These are phyloP conservation scores for Agrilus mali DNA, from an alignment of 2,888 invertebrate genomes.

Conservation along the genomic window DNA sequence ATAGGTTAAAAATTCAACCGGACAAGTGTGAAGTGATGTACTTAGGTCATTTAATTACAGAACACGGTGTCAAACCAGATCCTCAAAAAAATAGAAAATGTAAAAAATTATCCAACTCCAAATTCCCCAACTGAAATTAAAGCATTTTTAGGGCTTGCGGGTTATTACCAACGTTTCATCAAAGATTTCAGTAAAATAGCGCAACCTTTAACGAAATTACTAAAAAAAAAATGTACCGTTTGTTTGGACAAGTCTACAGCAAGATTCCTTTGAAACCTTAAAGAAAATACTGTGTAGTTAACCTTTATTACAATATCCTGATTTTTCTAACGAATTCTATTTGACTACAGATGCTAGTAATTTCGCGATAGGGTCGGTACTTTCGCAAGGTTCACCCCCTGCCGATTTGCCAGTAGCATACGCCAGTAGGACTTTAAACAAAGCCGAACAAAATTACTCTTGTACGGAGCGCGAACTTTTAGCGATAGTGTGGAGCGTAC, in stretches of 20 bases:
- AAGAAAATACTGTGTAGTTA: too few relatives aligned
- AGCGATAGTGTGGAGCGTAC: too few relatives aligned
- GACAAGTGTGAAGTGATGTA: constrained; percentile 17
- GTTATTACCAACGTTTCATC: constrained; percentile 29
- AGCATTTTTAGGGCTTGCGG: constrained; percentile 24
- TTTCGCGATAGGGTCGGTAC: too few relatives aligned
- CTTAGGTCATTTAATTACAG: constrained; percentile 21
- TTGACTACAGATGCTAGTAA: too few relatives aligned
- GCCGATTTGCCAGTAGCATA: too few relatives aligned
- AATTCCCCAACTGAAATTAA: constrained; percentile 9
- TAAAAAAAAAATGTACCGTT: constrained; percentile 10
- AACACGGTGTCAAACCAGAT: constrained; percentile 21
- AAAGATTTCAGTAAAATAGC: constrained; percentile 20
- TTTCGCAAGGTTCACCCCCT: too few relatives aligned
- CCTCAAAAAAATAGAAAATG: constrained; percentile 7
- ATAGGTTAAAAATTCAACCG: constrained; percentile 10
- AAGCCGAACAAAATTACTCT: too few relatives aligned
- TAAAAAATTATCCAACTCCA: constrained; percentile 6
- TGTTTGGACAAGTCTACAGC: constrained; percentile 6
- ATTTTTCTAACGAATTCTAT: too few relatives aligned
- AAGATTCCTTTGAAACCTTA: not conserved
- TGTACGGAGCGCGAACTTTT: too few relatives aligned
- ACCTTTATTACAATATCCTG: too few relatives aligned
- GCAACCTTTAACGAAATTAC: constrained; percentile 16
- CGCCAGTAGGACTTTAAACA: too few relatives aligned